phyloP scores from a whole-genome alignment of 2,113 vertebrate genomes.

The Setophaga kirtlandii region DNA sequence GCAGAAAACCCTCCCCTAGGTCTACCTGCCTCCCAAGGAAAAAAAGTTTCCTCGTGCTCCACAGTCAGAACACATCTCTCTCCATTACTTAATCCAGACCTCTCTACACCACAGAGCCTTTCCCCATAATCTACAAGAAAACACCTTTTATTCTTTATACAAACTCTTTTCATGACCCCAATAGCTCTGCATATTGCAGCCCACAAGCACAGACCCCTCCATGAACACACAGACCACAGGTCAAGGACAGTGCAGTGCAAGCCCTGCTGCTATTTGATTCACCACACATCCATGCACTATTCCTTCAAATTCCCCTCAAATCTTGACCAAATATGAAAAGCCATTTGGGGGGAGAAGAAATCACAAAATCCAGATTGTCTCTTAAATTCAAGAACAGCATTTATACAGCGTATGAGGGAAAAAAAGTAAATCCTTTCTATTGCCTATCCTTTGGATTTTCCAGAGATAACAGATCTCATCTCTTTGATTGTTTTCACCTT shows the following conservation, averaged over 20 bases:
- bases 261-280: too few species aligned
- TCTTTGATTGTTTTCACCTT: background rate
- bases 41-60: background rate
- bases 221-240: background rate
- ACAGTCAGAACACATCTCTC: background rate
- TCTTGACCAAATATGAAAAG: background rate
- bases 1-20: background rate
- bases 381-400: background rate
- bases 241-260: background rate
- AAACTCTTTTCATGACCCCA: background rate
- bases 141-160: background rate
- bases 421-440: background rate
- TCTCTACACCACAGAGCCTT: background rate
- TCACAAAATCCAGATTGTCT: background rate
- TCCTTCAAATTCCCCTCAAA: background rate
- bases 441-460: background rate
- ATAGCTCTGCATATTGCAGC: background rate
- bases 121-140: background rate
- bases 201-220: background rate
- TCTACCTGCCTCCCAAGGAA: background rate
- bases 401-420: background rate
- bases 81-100: background rate
- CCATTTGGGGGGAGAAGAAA: fast-evolving
- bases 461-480: background rate
- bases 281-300: fast-evolving